Evolutionary conservation across 2,888 invertebrate genomes (phyloP).

Genomic region (Muschampia plurimacula): DNA sequence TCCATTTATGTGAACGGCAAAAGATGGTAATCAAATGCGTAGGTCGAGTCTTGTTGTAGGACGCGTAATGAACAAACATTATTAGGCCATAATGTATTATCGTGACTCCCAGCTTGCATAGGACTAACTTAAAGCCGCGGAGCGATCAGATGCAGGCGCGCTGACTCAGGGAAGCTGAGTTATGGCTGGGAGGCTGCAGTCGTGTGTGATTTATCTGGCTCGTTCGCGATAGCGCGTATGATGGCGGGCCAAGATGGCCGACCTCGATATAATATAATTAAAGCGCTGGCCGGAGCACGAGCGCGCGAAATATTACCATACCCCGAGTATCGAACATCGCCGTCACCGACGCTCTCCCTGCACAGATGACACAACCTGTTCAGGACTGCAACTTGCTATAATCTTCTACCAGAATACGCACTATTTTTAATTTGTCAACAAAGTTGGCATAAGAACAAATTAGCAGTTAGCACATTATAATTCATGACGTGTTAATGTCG

Average conservation of each 20-base stretch:
- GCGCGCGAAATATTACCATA: slow-evolving; percentile 79
- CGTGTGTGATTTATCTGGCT: slow-evolving; percentile 49
- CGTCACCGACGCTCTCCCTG: slow-evolving; percentile 31
- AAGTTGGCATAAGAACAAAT: too few species aligned
- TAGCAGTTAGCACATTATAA: too few species aligned
- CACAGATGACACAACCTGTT: background rate
- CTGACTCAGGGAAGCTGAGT: slow-evolving; percentile 42
- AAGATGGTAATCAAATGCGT: background rate
- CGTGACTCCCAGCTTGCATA: slow-evolving; percentile 30
- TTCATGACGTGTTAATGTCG: too few species aligned
- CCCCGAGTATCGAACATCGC: slow-evolving; percentile 54
- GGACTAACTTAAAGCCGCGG: slow-evolving; percentile 14
- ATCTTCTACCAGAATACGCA: too few species aligned
- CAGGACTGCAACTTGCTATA: background rate
- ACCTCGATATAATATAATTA: slow-evolving; percentile 75
- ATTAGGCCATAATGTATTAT: slow-evolving; percentile 14
- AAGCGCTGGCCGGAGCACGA: slow-evolving; percentile 67
- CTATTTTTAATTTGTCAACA: too few species aligned
- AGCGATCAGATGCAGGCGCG: slow-evolving; percentile 37
- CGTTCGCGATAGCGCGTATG: slow-evolving; percentile 42
- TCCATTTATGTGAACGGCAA: background rate
- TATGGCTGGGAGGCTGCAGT: slow-evolving; percentile 43
- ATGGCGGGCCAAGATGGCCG: slow-evolving; percentile 53
- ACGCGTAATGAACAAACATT: slow-evolving; percentile 14
- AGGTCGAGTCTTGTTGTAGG: background rate